phyloP scores from a whole-genome alignment of 2,113 vertebrate genomes.

The Phyllopteryx taeniolatus region DNA sequence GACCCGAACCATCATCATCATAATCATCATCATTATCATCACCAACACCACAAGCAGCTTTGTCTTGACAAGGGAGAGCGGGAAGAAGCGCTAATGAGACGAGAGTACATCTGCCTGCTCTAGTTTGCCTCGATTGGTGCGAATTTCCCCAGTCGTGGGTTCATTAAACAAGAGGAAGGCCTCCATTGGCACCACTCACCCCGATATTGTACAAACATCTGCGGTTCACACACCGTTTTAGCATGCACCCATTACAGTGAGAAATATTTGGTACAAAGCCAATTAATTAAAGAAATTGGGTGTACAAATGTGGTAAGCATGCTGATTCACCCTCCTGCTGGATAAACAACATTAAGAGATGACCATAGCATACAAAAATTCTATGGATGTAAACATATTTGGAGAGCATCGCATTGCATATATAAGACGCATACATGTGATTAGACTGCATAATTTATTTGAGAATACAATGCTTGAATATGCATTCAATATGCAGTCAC shows the following conservation, averaged over 20 bases:
- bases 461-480: no score
- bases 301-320: not conserved
- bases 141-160: constrained; percentile 32
- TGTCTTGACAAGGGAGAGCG: constrained; percentile 26
- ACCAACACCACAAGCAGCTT: constrained; percentile 7
- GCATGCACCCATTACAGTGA: not conserved
- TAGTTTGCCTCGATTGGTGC: constrained; percentile 43
- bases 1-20: constrained; percentile 29
- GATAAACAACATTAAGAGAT: not conserved
- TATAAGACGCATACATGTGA: no score
- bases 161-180: constrained; percentile 37
- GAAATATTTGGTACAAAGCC: not conserved
- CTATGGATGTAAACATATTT: not conserved
- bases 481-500: no score
- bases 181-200: constrained; percentile 9
- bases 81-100: constrained; percentile 49
- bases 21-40: not conserved
- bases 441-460: no score
- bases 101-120: constrained; percentile 38
- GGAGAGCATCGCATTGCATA: not conserved
- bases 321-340: not conserved
- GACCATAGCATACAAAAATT: not conserved
- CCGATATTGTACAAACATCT: constrained; percentile 37
- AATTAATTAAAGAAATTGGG: not conserved
- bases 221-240: constrained; percentile 17